Evolutionary conservation across 2,113 vertebrate genomes (phyloP), one percentile per base, ranked within the genome.

Genomic region (Picathartes gymnocephalus): DNA sequence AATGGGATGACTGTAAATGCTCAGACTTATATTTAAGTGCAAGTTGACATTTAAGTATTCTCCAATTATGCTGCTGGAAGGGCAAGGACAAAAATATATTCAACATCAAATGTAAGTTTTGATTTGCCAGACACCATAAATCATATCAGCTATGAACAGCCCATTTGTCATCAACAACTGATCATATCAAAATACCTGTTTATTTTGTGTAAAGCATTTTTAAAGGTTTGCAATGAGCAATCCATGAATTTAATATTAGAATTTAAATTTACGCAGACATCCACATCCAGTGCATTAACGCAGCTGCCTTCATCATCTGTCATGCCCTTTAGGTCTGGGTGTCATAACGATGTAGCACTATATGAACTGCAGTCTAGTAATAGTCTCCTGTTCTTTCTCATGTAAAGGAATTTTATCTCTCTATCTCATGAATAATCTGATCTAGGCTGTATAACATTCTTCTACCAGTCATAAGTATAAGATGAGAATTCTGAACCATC

Each of bases 351-450:
- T 79, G 47, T 60, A 94, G 42, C 76, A 93, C 45, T 37, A 4
- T 42, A 53, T 89, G 80, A 95, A 62, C 21, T 92, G 80, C 28
- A 30, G n/a, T 37, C 73, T 15, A 65, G 13, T 62, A 81, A 65
- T 79, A 85, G 35, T 92, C 79, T 93, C 42, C 61, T 95, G 22
- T 37, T 93, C 78, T 85, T 81, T 57, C 23, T 93, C 81, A 93
- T 30, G 44, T 77, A 89, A 96, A 96, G 56, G 71, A 96, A 96
- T 90, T 84, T 84, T 13, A 83, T 91, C 14, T 92, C 50, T 71
- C 56, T 62, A 35, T 96, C 73, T 92, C 81, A 88, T 54, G 37
- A 96, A 81, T 97, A 97, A 96, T 95, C 69, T 92, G 77, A 96
- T 93, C 78, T 93, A 95, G 96, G 62, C 51, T 97, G 93, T 45